A percentile compares a stretch with the other conserved stretches of the same genome.
Evolutionary conservation across 92 coral and sea anemone species (phyloP).

Genomic region (Paragorgia papillata): DNA sequence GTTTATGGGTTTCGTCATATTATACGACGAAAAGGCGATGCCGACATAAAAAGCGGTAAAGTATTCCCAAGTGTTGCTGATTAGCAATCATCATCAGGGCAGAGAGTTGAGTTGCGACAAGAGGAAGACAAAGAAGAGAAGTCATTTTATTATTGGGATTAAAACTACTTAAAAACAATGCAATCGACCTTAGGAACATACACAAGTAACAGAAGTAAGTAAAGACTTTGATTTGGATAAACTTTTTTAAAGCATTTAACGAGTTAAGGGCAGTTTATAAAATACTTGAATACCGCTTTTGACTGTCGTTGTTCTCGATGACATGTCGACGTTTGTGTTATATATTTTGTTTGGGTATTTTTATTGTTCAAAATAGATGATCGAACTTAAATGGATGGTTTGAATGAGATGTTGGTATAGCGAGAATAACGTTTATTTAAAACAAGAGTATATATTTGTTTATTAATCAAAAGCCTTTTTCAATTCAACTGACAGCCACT

Average conservation of each 20-base stretch:
- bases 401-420: too few relatives aligned
- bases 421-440: too few relatives aligned
- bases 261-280: too few relatives aligned
- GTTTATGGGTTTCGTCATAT: conserved; percentile 5
- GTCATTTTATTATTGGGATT: background rate
- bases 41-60: background rate
- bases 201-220: conserved; percentile 34
- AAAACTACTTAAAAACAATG: background rate
- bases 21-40: conserved; percentile 1
- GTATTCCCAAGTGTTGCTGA: conserved; percentile 24
- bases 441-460: too few relatives aligned
- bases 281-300: too few relatives aligned
- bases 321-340: too few relatives aligned
- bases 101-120: too few relatives aligned
- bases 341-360: background rate
- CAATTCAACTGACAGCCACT: too few relatives aligned
- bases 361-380: too few relatives aligned
- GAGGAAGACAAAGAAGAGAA: background rate
- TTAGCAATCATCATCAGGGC: background rate
- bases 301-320: too few relatives aligned
- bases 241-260: background rate
- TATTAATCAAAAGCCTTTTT: too few relatives aligned
- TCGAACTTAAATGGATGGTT: too few relatives aligned
- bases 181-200: conserved; percentile 18
- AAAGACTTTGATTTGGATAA: background rate